Base-by-base conservation (phyloP, 2,797 vertebrate species). In the Pangasius krempfi region DNA sequence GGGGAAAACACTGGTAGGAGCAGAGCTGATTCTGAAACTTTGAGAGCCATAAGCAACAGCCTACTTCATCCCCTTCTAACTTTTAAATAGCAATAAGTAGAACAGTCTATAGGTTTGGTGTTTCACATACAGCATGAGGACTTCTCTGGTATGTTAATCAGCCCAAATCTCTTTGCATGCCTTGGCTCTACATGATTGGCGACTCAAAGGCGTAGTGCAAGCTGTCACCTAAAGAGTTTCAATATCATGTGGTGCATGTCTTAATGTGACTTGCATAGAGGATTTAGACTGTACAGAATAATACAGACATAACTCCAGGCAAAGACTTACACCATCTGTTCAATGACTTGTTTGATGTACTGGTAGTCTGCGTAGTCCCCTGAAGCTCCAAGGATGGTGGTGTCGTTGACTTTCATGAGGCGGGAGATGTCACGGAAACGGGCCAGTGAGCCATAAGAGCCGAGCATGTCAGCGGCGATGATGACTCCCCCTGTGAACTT, bases 301-400 rank as follows among this genome's bases (percentile, higher is more conserved):
- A 25, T 40, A 50, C 25, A 54, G 30, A 10, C 40, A 1, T 20
- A 30, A 81, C 72, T 7, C 12, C 0, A 22, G 8, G 16, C 25
- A 40, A 75, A 14, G 1, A 96, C 98, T 97, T 97, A 99, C 98
- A 99, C 98, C 98, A 98, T 99, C 96, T 99, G 98, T 75, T 98
- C 97, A 4, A 99, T 97, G 92, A 98, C 91, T 88, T 99, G 97
- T 72, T 97, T 97, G 76, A 99, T 95, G 88, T 99, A 96, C 95
- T 99, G 98, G 95, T 98, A 99, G 88, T 99, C 98, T 0, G 98
- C 98, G 0, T 98, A 99, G 93, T 99, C 98, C 0, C 98, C 98
- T 0, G 98, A 98, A 0, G 98, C 97, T 0, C 98, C 98, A 64
- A 99, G 95, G 90, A 98, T 96, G 52, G 98, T 99, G 95, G 60